A percentile compares a stretch with the other conserved stretches of the same genome.
Evolutionary conservation across 2,113 vertebrate species (phyloP).

Genomic region (Numida meleagris): DNA sequence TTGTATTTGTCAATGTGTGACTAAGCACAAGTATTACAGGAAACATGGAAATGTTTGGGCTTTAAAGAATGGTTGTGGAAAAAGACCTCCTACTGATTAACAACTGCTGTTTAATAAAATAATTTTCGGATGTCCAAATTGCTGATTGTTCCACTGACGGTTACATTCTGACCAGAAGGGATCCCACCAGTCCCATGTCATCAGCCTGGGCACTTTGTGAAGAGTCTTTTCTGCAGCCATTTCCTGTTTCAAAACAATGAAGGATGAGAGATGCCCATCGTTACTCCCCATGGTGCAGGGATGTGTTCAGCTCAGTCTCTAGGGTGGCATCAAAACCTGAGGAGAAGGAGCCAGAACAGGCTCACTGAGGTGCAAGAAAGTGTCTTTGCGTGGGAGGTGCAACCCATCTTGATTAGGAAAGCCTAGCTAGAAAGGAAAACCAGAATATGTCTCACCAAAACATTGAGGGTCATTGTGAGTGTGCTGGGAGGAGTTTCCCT

Average conservation of each 20-base stretch:
- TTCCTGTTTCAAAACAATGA: slow-evolving; percentile 35
- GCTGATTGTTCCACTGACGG: slow-evolving; percentile 57
- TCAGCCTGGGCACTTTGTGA: slow-evolving; percentile 6
- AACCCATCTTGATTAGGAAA: background rate
- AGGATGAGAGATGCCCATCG: slow-evolving; percentile 9
- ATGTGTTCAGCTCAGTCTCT: background rate
- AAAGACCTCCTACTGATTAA: slow-evolving; percentile 64
- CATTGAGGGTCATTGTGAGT: background rate
- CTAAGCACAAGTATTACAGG: slow-evolving; percentile 68
- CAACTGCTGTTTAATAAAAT: slow-evolving; percentile 56
- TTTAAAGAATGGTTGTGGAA: slow-evolving; percentile 60
- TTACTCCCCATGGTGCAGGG: background rate
- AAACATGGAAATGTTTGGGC: slow-evolving; percentile 61
- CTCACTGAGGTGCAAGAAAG: background rate
- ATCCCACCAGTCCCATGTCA: slow-evolving; percentile 36
- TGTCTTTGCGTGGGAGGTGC: background rate
- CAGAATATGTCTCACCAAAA: background rate
- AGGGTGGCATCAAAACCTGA: background rate
- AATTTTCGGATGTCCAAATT: slow-evolving; percentile 58
- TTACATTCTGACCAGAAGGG: slow-evolving; percentile 50
- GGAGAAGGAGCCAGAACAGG: background rate
- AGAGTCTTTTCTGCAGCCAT: slow-evolving; percentile 37
- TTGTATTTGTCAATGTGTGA: slow-evolving; percentile 65
- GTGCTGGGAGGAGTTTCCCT: background rate
- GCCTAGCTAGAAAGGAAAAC: slow-evolving; percentile 5